Evolutionary conservation across 1,140 invertebrate genomes (phyloP), one percentile per base, ranked within the genome.

Genomic region (Drosophila sulfurigaster): DNA sequence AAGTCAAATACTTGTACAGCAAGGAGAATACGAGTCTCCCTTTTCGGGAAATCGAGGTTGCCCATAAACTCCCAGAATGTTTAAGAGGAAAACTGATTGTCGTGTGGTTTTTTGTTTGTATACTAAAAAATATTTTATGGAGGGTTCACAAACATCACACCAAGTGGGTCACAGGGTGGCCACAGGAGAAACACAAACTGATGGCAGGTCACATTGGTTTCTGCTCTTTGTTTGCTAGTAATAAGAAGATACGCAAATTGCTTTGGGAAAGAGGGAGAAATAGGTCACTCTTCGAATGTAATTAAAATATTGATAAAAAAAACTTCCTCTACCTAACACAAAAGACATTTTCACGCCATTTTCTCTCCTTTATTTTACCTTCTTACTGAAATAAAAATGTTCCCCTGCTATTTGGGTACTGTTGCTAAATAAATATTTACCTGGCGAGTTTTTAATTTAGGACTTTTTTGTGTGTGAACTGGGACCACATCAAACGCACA

Each of bases 381-480:
- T 30, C 49, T 13, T 13, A 48, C 48, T 51, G n/a, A 56, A 56
- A 72, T 76, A 63, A 11, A 75, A 70, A 45, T 67, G 64, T 62
- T 2, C 10, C n/a, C 7, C 5, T 25, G 13, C n/a, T n/a, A 5
- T 11, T 10, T 38, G 38, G 28, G 35, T 1, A 5, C 43, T 41
- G 15, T 35, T 20, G 73, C 73, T 69, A 54, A 73, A 48, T 57
- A 85, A 83, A 83, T 83, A 80, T 83, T 83, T 85, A 48, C 78
- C 46, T 69, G 59, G 58, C 45, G 81, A 63, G 68, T 75, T 85
- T 83, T 85, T 85, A 83, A 83, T 85, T 83, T 83, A 77, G 56
- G 52, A 56, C 59, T 80, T 74, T 83, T 32, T 20, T 54, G 73
- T 75, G 66, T 68, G 63, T 64, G 65, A 54, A 20, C 71, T 58